phyloP scores from a whole-genome alignment of 2,797 vertebrate species.

The Tamandua tetradactyla region DNA sequence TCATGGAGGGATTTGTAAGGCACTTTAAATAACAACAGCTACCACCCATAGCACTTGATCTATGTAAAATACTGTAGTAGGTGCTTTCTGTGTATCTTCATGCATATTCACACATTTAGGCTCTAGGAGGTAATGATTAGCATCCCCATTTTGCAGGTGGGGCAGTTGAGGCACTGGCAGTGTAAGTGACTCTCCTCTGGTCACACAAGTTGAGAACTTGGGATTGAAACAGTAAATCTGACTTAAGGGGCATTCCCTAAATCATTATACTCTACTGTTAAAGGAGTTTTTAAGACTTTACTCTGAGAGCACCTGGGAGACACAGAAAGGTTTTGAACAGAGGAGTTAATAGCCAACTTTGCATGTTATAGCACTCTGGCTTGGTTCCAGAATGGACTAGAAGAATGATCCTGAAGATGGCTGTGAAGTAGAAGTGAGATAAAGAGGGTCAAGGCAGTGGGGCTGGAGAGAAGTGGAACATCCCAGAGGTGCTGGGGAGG shows the following conservation, averaged over 20 bases:
- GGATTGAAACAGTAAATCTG: neutral
- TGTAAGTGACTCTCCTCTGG: slow-evolving; percentile 24
- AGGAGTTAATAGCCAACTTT: neutral
- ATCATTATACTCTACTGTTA: neutral
- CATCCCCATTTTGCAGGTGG: neutral
- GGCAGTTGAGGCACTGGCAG: neutral
- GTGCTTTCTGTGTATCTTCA: neutral
- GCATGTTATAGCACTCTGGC: neutral
- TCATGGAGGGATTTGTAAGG: neutral
- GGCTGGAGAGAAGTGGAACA: neutral
- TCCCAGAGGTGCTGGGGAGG: neutral
- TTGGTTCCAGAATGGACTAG: neutral
- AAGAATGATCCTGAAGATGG: neutral
- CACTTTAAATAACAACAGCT: neutral
- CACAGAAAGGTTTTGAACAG: neutral
- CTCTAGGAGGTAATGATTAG: neutral
- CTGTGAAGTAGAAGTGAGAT: neutral
- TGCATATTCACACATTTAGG: neutral
- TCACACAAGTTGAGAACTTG: neutral
- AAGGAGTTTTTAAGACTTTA: slow-evolving; percentile 16
- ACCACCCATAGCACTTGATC: no score
- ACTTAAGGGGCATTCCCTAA: neutral
- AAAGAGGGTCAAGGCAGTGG: neutral
- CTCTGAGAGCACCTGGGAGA: neutral
- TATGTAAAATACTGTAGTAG: neutral